Conservation (phyloP, 2,888 invertebrate genomes). For the Ditylenchus weischeri region DNA sequence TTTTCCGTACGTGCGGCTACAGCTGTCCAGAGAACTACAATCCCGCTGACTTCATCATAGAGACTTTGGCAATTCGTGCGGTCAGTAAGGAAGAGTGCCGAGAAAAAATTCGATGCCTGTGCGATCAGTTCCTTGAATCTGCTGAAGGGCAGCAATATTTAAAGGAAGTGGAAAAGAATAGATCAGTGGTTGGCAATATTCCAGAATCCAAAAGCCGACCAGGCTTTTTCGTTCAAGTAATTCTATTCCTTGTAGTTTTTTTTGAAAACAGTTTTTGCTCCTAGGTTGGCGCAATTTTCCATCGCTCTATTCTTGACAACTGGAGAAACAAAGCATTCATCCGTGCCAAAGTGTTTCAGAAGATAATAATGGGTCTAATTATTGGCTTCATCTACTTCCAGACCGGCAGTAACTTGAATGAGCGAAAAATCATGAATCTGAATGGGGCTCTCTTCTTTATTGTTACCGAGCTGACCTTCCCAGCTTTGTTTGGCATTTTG, state of each 20-base stretch:
- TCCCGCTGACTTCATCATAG: conserved; percentile 88
- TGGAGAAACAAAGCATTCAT: conserved; percentile 44
- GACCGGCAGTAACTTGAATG: conserved; percentile 68
- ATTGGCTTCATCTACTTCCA: conserved; percentile 12
- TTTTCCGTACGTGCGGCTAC: conserved; percentile 52
- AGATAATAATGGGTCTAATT: conserved; percentile 47
- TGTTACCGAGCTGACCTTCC: conserved; percentile 43
- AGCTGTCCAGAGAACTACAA: conserved; percentile 78
- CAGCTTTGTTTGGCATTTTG: conserved; percentile 70
- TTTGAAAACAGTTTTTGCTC: neutral
- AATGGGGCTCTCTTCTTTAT: conserved; percentile 81
- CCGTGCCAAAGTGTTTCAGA: conserved; percentile 46
- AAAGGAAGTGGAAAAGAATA: conserved; percentile 7
- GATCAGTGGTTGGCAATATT: neutral
- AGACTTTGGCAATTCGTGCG: conserved; percentile 69
- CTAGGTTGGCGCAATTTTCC: conserved; percentile 18
- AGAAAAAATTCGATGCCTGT: conserved; percentile 2
- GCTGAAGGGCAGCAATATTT: neutral
- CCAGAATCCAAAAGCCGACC: conserved; percentile 13
- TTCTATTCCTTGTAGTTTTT: too few relatives aligned
- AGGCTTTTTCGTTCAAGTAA: too few relatives aligned
- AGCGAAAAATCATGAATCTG: conserved; percentile 66
- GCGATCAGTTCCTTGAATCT: conserved; percentile 3
- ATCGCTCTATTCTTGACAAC: conserved; percentile 41
- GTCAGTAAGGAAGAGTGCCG: conserved; percentile 75